Evolutionary conservation across 2,888 invertebrate genomes (phyloP).

Genomic region (Dendrolimus pini): DNA sequence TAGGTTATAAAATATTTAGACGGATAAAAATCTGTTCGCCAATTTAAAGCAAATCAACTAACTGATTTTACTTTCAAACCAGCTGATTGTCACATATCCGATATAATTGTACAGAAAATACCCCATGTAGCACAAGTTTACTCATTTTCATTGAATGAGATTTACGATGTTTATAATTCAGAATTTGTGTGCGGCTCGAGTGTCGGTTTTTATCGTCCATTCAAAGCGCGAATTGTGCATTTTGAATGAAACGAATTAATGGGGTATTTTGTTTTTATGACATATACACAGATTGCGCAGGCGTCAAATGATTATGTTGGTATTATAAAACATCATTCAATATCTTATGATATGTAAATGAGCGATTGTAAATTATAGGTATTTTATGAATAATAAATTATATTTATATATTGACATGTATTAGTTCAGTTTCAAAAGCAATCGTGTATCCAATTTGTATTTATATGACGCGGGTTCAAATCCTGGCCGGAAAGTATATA

Average conservation of each 20-base stretch:
- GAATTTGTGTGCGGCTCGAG: conserved; percentile 60
- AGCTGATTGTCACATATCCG: neutral
- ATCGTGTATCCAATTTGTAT: too few species aligned
- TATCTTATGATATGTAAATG: neutral
- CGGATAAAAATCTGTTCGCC: too few species aligned
- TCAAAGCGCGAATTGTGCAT: conserved; percentile 51
- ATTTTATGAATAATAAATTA: neutral
- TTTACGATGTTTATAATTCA: conserved; percentile 68
- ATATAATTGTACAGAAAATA: neutral
- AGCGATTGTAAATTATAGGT: neutral
- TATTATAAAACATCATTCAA: conserved; percentile 1
- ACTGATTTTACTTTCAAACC: neutral
- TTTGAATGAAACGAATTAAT: conserved; percentile 54
- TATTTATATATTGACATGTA: neutral
- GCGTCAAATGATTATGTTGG: conserved; percentile 30
- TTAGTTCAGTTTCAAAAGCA: too few species aligned
- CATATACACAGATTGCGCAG: conserved; percentile 25
- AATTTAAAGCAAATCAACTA: too few species aligned
- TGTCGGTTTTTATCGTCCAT: conserved; percentile 66
- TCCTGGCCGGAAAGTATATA: too few species aligned
- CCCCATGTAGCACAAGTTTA: conserved; percentile 8
- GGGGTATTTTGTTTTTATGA: conserved; percentile 37
- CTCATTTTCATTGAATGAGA: conserved; percentile 62
- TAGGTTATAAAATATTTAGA: too few species aligned
- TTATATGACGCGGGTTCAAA: too few species aligned